Conservation (phyloP, 2,888 invertebrate species). For the Drosophila demipolita region DNA sequence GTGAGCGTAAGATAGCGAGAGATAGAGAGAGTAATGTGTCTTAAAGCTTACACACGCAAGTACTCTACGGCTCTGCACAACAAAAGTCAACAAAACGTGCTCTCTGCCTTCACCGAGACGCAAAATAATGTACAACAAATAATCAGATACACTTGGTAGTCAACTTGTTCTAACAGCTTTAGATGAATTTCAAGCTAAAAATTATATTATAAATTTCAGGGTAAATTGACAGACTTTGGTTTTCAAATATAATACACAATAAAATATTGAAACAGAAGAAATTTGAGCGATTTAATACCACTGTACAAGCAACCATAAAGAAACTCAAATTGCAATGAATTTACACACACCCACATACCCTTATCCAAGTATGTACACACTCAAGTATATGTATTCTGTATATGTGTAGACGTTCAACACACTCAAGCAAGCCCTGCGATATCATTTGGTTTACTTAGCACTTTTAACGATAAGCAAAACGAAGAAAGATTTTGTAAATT, state of each 20-base stretch:
- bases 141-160: neutral
- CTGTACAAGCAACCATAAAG: neutral
- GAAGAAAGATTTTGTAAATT: conserved; percentile 57
- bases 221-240: neutral
- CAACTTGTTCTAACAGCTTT: neutral
- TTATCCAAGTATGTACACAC: conserved; percentile 2
- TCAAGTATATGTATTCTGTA: conserved; percentile 18
- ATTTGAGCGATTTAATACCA: conserved; percentile 5
- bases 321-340: conserved; percentile 35
- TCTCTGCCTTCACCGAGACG: conserved; percentile 35
- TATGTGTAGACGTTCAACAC: conserved; percentile 14
- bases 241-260: neutral
- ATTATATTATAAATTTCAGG: neutral
- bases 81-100: conserved; percentile 21
- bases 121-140: neutral
- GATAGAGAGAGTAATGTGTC: conserved; percentile 1
- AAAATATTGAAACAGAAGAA: neutral
- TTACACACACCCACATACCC: neutral
- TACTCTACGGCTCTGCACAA: conserved; percentile 4
- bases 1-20: conserved; percentile 8
- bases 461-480: conserved; percentile 64
- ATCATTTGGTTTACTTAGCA: conserved; percentile 62
- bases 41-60: conserved; percentile 24
- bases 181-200: conserved; percentile 2
- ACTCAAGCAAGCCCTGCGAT: conserved; percentile 16